Conservation (phyloP, 1,140 invertebrate species). For the Cotesia vestalis region DNA sequence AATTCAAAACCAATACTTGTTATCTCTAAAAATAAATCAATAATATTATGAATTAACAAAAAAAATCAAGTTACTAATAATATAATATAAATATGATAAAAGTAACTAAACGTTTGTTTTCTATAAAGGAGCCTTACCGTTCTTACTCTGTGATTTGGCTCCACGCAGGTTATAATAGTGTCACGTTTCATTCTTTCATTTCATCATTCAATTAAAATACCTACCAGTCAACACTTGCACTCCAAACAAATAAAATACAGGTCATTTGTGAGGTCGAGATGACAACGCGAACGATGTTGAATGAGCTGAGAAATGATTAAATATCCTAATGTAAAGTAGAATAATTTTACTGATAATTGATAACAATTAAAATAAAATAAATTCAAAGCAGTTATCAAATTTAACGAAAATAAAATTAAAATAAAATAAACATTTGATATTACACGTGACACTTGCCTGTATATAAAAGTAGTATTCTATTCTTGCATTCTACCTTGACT, state of each 20-base stretch:
- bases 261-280: constrained; percentile 39
- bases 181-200: constrained; percentile 66
- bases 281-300: constrained; percentile 23
- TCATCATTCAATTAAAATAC: constrained; percentile 56
- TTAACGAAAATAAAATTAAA: neutral
- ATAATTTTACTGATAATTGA: constrained; percentile 1
- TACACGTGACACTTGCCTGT: constrained; percentile 19
- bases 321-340: constrained; percentile 6
- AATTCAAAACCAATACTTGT: no score
- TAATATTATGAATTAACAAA: no score
- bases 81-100: constrained; percentile 17
- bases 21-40: no score
- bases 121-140: constrained; percentile 55
- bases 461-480: constrained; percentile 18
- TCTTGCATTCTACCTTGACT: constrained; percentile 33
- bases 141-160: constrained; percentile 62
- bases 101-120: constrained; percentile 19
- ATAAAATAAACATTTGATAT: constrained; percentile 13
- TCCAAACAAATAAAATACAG: constrained; percentile 52
- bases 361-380: constrained; percentile 1
- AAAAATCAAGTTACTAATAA: neutral
- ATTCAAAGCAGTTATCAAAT: no score
- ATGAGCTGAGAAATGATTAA: constrained; percentile 29
- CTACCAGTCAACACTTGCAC: constrained; percentile 43
- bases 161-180: constrained; percentile 63